Base-by-base conservation (phyloP, 2,797 vertebrate genomes). In the Lepilemur septentrionalis region DNA sequence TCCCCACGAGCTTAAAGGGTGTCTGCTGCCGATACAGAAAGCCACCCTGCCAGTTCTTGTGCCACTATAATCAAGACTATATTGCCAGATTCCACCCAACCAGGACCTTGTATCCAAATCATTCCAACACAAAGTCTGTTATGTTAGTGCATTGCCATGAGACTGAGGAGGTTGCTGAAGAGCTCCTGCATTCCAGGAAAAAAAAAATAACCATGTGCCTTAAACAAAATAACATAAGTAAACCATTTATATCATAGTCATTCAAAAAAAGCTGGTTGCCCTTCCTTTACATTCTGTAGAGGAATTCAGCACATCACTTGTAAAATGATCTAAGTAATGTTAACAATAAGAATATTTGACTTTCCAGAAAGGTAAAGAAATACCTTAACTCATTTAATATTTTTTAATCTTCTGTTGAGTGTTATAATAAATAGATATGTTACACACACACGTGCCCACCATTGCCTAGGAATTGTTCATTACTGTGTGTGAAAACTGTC, bases 401-500 rank as follows among this genome's bases (percentile, higher is more conserved):
- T 43, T 88, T 96, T 82, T 57, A 86, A 46, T 88, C 83, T 95
- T 75, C 59, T 72, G 22, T 73, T 85, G 63, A 76, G 73, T 11
- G 1, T 89, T 96, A 30, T 89, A 96, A 95, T 67, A 73, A 38
- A 76, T 8, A 87, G 2, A 57, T 23, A 82, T 22, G 79, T 48
- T 17, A 48, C 13, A 25, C 5, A 32, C 48, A 61, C 7, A 32
- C 32, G 87, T 2, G 43, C 28, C n/a, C 7, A 5, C 65, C 86
- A 82, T 41, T 69, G 3, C 70, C 84, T 48, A 70, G 91, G 41
- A 96, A 69, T 52, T 67, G 1, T 57, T 75, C 30, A 52, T 67
- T 88, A 93, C 76, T 95, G 7, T 91, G 28, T 88, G 15, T 97
- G 48, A 95, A 95, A 89, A 89, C 81, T 78, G 23, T 65, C 87